These are phyloP conservation scores for Cremastinae sp. DNA, from an alignment of 2,888 invertebrate species.

Conservation along the genomic window DNA sequence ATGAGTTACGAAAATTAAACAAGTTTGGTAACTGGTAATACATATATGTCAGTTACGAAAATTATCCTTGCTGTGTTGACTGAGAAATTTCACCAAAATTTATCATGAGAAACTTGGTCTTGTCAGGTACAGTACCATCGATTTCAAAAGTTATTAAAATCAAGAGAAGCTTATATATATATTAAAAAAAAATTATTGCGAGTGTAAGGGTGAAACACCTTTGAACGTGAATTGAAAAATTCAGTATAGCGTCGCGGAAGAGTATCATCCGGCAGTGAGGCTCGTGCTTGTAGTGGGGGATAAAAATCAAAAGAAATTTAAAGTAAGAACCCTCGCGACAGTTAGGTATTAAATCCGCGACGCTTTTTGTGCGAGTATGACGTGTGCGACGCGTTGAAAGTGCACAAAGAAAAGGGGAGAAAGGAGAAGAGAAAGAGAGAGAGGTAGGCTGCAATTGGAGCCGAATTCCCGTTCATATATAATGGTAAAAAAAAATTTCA, in stretches of 20 bases:
- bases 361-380: slow-evolving; percentile 22
- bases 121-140: too few species aligned
- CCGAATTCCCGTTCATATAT: slow-evolving; percentile 8
- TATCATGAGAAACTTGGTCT: too few species aligned
- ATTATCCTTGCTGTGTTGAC: too few species aligned
- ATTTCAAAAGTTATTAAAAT: too few species aligned
- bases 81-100: too few species aligned
- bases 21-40: too few species aligned
- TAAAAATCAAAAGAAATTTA: slow-evolving; percentile 3
- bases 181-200: too few species aligned
- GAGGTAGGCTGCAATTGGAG: slow-evolving; percentile 22
- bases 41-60: too few species aligned
- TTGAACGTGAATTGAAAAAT: too few species aligned
- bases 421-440: slow-evolving; percentile 10
- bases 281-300: slow-evolving; percentile 12
- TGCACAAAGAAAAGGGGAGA: slow-evolving; percentile 1
- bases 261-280: slow-evolving; percentile 24
- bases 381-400: not conserved
- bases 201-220: too few species aligned
- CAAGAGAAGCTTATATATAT: too few species aligned
- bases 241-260: not conserved
- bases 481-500: slow-evolving; percentile 2
- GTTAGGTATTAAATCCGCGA: not conserved
- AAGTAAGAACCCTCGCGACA: not conserved
- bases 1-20: too few species aligned